Conservation (phyloP, 2,113 vertebrate species). For the Pluvianellus socialis region DNA sequence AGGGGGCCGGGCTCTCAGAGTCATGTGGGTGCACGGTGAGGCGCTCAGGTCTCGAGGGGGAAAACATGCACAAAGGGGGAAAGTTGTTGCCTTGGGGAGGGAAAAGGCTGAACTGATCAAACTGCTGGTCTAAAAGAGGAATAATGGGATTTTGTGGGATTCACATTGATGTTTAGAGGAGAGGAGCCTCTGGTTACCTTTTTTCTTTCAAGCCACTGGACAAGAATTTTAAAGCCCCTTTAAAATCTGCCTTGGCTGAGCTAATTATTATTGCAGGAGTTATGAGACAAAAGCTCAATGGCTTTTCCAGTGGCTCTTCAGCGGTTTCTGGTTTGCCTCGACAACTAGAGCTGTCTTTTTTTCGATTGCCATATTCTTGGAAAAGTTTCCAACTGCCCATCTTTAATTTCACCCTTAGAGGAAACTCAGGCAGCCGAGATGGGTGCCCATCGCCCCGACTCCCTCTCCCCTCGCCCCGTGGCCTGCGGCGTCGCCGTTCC, state of each 20-base stretch:
- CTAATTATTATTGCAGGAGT: constrained; percentile 78
- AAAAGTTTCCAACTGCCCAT: neutral
- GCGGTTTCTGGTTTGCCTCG: neutral
- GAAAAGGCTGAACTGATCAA: constrained; percentile 74
- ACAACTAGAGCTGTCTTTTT: neutral
- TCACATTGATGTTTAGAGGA: constrained; percentile 80
- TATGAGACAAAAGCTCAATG: constrained; percentile 62
- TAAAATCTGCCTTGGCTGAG: constrained; percentile 78
- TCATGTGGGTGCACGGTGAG: neutral
- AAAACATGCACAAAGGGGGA: constrained; percentile 28
- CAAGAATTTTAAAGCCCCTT: constrained; percentile 78
- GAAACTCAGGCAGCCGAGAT: neutral
- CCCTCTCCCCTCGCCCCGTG: neutral
- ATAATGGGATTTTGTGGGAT: constrained; percentile 85
- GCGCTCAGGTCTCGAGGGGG: neutral
- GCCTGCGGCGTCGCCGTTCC: neutral
- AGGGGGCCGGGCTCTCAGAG: neutral
- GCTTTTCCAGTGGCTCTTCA: constrained; percentile 39
- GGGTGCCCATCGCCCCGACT: neutral
- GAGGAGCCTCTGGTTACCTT: constrained; percentile 77
- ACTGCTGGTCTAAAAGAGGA: constrained; percentile 74
- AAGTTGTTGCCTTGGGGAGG: constrained; percentile 77
- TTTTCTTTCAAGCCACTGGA: constrained; percentile 71
- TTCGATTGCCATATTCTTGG: neutral
- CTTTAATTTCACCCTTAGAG: neutral